These are phyloP conservation scores for Mesitornis unicolor DNA, from an alignment of 2,113 vertebrate species.

Conservation along the genomic window DNA sequence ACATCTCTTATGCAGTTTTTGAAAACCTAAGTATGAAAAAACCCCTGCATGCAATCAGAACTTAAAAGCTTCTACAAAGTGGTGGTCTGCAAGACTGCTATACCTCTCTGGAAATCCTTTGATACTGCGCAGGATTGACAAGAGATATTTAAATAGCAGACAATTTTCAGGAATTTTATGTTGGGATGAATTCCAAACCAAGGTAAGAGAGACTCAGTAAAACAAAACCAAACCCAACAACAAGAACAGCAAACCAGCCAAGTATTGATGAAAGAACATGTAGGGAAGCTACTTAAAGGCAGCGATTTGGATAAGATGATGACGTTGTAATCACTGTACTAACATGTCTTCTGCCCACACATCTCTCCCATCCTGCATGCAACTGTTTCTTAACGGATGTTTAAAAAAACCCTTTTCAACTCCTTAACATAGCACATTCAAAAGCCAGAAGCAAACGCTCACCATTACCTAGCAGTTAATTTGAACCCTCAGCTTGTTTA, in stretches of 20 bases:
- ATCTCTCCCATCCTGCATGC: neutral
- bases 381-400: neutral
- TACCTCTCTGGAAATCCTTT: neutral
- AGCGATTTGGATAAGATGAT: neutral
- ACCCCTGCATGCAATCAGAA: neutral
- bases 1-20: neutral
- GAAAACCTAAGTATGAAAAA: neutral
- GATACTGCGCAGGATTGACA: neutral
- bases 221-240: neutral
- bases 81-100: neutral
- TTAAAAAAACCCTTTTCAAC: neutral
- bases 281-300: neutral
- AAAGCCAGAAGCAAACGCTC: neutral
- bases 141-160: neutral
- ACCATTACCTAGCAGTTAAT: neutral
- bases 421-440: neutral
- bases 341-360: neutral
- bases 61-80: neutral
- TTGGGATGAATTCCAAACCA: neutral
- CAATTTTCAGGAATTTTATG: neutral
- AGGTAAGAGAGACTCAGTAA: neutral
- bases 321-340: neutral
- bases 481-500: neutral
- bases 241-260: too few relatives aligned
- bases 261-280: neutral